Evolutionary conservation across 1,140 invertebrate genomes (phyloP).

Genomic region (Zophobas atratus): DNA sequence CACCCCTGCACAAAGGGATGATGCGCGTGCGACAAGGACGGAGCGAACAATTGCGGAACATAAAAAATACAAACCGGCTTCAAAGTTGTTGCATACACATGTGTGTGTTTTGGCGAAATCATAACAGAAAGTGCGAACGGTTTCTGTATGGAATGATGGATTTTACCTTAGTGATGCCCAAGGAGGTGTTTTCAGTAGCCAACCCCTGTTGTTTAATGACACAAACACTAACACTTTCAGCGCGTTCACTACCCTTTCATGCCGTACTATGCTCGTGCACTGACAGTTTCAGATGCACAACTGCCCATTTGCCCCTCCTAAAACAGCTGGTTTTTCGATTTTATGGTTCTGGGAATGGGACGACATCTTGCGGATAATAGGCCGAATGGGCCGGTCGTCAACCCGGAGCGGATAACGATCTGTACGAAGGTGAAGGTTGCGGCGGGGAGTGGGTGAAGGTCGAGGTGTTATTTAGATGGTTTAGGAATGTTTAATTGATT

Average conservation of each 20-base stretch:
- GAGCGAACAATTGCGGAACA: constrained; percentile 1
- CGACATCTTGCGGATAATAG: constrained; percentile 25
- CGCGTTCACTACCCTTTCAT: constrained; percentile 55
- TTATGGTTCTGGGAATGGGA: background rate
- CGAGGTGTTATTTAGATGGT: too few relatives aligned
- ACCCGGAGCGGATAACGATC: too few relatives aligned
- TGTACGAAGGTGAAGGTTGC: too few relatives aligned
- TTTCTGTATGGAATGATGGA: constrained; percentile 4
- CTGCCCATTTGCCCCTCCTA: constrained; percentile 53
- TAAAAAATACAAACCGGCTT: constrained; percentile 51
- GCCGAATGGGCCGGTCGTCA: too few relatives aligned
- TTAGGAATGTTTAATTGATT: too few relatives aligned
- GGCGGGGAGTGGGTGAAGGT: too few relatives aligned
- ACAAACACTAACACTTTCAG: constrained; percentile 48
- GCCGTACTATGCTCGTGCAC: constrained; percentile 52
- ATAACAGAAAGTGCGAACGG: constrained; percentile 48
- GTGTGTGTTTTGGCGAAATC: constrained; percentile 36
- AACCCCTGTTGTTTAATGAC: constrained; percentile 29
- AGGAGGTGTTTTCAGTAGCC: constrained; percentile 39
- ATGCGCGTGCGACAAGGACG: constrained; percentile 11
- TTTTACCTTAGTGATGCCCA: constrained; percentile 33
- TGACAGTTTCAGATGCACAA: constrained; percentile 51
- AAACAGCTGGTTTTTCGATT: constrained; percentile 46
- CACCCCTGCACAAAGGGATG: background rate
- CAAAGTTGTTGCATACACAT: constrained; percentile 28